These are phyloP conservation scores for Propsilocerus akamusi DNA, from an alignment of 1,140 invertebrate species.

Conservation along the genomic window DNA sequence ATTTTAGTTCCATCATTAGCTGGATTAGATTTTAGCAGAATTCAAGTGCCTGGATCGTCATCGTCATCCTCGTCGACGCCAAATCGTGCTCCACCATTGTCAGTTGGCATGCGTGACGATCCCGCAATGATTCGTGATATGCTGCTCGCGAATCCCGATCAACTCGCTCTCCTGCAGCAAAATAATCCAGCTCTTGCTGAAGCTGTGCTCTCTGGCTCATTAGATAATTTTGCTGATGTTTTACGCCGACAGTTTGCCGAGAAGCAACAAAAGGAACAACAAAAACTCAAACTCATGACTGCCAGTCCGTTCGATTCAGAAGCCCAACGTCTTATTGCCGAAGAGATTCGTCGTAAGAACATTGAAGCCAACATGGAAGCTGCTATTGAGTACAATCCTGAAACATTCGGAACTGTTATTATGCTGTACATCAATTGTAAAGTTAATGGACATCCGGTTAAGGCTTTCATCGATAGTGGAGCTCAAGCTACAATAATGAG, in stretches of 20 bases:
- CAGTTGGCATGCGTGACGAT: slow-evolving; percentile 51
- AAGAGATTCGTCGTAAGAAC: slow-evolving; percentile 89
- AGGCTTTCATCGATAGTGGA: slow-evolving; percentile 95
- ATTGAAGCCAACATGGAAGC: slow-evolving; percentile 98
- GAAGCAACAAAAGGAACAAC: slow-evolving; percentile 57
- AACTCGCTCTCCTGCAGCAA: slow-evolving; percentile 75
- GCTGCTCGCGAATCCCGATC: slow-evolving; percentile 82
- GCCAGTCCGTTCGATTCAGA: slow-evolving; percentile 92
- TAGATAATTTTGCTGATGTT: slow-evolving; percentile 70
- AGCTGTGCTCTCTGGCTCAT: slow-evolving; percentile 64
- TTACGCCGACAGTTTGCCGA: slow-evolving; percentile 63
- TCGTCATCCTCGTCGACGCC: slow-evolving; percentile 10
- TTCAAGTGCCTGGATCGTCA: slow-evolving; percentile 49
- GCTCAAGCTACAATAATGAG: slow-evolving; percentile 93
- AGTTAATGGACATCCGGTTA: slow-evolving; percentile 89
- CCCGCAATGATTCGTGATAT: slow-evolving; percentile 76
- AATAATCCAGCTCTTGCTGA: slow-evolving; percentile 87
- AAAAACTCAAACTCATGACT: slow-evolving; percentile 69
- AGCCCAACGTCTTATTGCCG: slow-evolving; percentile 83
- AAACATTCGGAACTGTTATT: slow-evolving; percentile 90
- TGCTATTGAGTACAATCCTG: slow-evolving; percentile 95
- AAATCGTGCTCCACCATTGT: slow-evolving; percentile 13
- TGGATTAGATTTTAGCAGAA: slow-evolving; percentile 63
- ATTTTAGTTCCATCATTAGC: slow-evolving; percentile 10
- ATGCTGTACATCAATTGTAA: slow-evolving; percentile 92